These are phyloP conservation scores for Chlamydotis undulata DNA, from an alignment of 2,113 vertebrate species.

Conservation along the genomic window DNA sequence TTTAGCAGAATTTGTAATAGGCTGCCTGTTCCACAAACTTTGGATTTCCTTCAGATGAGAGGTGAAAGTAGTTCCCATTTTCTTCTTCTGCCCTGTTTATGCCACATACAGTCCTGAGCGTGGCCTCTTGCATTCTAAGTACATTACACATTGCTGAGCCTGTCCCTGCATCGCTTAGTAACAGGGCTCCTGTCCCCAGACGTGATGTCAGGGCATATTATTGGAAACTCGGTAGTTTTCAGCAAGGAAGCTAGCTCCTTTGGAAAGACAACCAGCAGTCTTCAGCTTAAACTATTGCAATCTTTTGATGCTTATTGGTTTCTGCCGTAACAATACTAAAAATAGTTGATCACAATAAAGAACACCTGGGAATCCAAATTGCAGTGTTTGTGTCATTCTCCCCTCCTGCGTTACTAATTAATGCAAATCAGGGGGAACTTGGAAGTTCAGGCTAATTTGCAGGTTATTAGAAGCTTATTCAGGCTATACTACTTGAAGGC, in stretches of 20 bases:
- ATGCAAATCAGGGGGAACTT: background rate
- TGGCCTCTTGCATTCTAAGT: conserved; percentile 26
- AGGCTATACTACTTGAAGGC: background rate
- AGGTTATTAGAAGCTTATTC: background rate
- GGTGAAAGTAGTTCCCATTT: background rate
- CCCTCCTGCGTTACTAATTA: background rate
- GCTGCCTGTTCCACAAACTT: conserved; percentile 22
- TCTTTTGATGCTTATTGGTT: background rate
- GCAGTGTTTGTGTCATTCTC: background rate
- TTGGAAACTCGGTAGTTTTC: background rate
- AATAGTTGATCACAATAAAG: background rate
- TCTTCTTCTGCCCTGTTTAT: background rate
- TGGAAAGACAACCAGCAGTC: background rate
- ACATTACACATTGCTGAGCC: background rate
- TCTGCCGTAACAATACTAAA: background rate
- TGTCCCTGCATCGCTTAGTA: background rate
- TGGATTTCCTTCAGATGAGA: background rate
- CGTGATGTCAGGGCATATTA: background rate
- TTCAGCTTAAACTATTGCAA: background rate
- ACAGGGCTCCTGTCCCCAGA: background rate
- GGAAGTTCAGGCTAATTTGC: background rate
- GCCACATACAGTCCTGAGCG: background rate
- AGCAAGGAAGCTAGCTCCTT: background rate
- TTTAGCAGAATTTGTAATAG: conserved; percentile 7
- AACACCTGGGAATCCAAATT: background rate